Evolutionary conservation across 1,140 invertebrate genomes (phyloP), one percentile per base, ranked within the genome.

Genomic region (Solenopsis invicta): DNA sequence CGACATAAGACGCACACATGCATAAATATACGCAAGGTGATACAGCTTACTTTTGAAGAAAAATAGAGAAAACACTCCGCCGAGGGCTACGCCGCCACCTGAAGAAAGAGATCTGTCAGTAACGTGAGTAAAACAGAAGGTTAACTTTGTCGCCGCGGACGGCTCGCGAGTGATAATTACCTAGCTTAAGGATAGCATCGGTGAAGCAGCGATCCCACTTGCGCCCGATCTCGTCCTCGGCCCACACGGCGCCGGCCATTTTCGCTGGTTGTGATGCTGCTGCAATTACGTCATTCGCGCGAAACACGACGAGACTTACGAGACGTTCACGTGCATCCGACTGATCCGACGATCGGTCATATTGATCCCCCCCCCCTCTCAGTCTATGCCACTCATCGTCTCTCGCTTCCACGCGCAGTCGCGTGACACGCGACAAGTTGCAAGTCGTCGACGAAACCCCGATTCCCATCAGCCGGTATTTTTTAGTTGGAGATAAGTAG

Each of bases 21-120:
- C 8, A 41, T 4, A 41, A 41, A 0, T 50, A 59, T 50, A 1
- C 3, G 13, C 48, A 52, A 64, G 3, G 18, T 21, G 62, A 76
- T n/a, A 10, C 5, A 71, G 56, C 94, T 96, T 94, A 96, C 95
- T 93, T 94, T 93, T 94, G 77, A 96, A 93, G 92, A 98, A 97
- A 54, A 98, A 93, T n/a, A 98, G 67, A 0, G 97, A 97, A 88
- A 97, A 94, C 61, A 97, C 93, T 34, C 96, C 96, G 62, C 97
- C 97, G 84, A 98, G 90, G 45, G 97, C 75, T 62, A 97, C 86
- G 87, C 97, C 97, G 91, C 97, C 96, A 89, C 97, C 97, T 97
- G 92, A 92, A 96, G 96, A 89, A 87, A 50, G 13, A 48, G 4
- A 85, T 29, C 3, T 9, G 77, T 84, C 37, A 59, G n/a, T 64